Evolutionary conservation across 2,888 invertebrate genomes (phyloP), one percentile per base, ranked within the genome.

Genomic region (Galerucella calmariensis): DNA sequence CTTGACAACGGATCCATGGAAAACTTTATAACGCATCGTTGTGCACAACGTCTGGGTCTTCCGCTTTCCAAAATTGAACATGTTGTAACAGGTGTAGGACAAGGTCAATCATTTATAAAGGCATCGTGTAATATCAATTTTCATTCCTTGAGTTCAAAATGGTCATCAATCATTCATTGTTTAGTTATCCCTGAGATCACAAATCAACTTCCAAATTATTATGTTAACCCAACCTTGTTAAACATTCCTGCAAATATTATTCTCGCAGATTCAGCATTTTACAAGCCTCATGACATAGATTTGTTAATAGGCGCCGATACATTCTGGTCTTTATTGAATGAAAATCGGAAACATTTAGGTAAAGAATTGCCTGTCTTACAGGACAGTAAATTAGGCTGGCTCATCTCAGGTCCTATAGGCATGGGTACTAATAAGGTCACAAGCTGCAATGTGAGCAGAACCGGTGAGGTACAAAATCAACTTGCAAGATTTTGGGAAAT

Each of bases 401-500:
- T 72, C 12, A 58, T 63, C 16, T 46, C 12, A 3, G 51, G 4
- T 46, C 46, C 46, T 46, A 46, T 46, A 46, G 51, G 51, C 5
- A 51, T 20, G 20, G 20, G 20, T 1, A 1, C 20, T 20, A 20
- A 20, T 20, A 20, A 20, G 20, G 20, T 1, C 27, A 46, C 46
- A 61, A 16, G 12, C 20, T 74, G 74, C 20, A 48, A 70, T 61
- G 16, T 70, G 9, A 67, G 53, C 48, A 14, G 56, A 14, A 67
- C 48, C 48, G 27, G 16, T 63, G 72, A 68, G 20, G 16, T 72
- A 27, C 67, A 75, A 12, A 51, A 67, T 44, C 71, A 71, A 41
- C 62, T 75, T 11, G 65, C 16, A 59, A 53, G 56, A 62, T 72
- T 75, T 72, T 20, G 72, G 75, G 59, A 41, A 53, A 27, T 75